Evolutionary conservation across 53 echinoderm and acorn worm genomes (phyloP), one percentile per base, ranked within the genome.

Genomic region (Holothuria scabra): DNA sequence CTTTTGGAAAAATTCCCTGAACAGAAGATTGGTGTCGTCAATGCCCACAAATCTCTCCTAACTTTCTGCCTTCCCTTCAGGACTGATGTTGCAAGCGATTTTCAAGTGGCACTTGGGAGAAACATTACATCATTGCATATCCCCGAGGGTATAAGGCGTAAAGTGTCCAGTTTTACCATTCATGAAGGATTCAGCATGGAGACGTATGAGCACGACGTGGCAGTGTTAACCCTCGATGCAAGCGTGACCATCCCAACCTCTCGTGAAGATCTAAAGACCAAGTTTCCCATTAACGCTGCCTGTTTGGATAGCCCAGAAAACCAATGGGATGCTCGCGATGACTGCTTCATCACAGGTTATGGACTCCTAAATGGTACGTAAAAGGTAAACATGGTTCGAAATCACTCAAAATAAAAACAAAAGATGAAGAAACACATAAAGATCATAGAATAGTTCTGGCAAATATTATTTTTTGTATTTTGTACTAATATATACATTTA

Each of bases 261-360:
- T 7, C 2, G 12, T 9, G 8, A 13, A 32, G 69, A 32, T 4
- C 38, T 68, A 20, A 18, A 16, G 32, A 41, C 3, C 37, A 41
- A 33, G 14, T 32, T 22, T 34, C 23, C 30, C 3, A 41, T 34
- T 0, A 68, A 68, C 23, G 18, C 9, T 38, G 69, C 69, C 41
- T 68, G 69, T 32, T 10, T 68, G 4, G 41, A 68, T 22, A 3
- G 38, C 12, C 35, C 6, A 22, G 69, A 7, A 65, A 28, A 41
- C 11, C 35, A 68, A 3, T 68, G 69, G 69, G 8, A 38, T 18
- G 8, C 18, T 10, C 4, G 38, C 11, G 30, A 32, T 33, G 20
- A 68, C 34, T 68, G 69, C 10, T 68, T 33, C 20, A 34, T 68
- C 9, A 68, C 69, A 22, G 69, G 69, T 32, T 68, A 32, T 22